A percentile compares a stretch with the other conserved stretches of the same genome.
These are phyloP conservation scores for Cryptocephalus primarius DNA, from an alignment of 2,888 invertebrate genomes.

Conservation along the genomic window DNA sequence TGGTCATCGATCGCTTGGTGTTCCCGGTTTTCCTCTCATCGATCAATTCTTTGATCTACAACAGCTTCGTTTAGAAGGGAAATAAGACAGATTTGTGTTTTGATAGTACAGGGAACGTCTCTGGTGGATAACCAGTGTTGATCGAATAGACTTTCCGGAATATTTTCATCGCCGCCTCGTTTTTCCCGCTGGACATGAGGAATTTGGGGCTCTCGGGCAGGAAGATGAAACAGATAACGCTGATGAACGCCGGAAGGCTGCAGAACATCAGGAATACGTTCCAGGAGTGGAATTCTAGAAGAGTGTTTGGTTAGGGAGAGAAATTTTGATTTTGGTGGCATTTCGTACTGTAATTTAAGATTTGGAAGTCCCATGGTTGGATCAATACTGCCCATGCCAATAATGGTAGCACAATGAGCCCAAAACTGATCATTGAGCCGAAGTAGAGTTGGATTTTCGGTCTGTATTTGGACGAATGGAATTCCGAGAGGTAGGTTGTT, in stretches of 20 bases:
- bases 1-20: too few relatives aligned
- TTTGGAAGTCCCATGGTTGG: not conserved
- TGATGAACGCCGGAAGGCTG: conserved; percentile 53
- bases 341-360: too few relatives aligned
- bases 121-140: conserved; percentile 50
- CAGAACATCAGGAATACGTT: conserved; percentile 48
- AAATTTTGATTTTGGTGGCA: too few relatives aligned
- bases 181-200: conserved; percentile 55
- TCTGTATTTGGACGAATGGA: conserved; percentile 54
- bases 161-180: conserved; percentile 51
- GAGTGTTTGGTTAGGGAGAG: not conserved
- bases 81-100: too few relatives aligned
- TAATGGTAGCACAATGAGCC: conserved; percentile 50
- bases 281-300: conserved; percentile 47
- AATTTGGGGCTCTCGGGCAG: conserved; percentile 73
- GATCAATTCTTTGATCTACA: too few relatives aligned
- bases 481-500: conserved; percentile 59
- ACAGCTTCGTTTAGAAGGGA: too few relatives aligned
- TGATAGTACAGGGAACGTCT: conserved; percentile 52
- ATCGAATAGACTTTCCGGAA: conserved; percentile 51
- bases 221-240: conserved; percentile 47
- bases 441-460: conserved; percentile 51
- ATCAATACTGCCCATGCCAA: conserved; percentile 59
- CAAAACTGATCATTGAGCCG: conserved; percentile 52
- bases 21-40: too few relatives aligned